Conservation (phyloP, 2,888 invertebrate genomes). For the Acrocera orbiculus region DNA sequence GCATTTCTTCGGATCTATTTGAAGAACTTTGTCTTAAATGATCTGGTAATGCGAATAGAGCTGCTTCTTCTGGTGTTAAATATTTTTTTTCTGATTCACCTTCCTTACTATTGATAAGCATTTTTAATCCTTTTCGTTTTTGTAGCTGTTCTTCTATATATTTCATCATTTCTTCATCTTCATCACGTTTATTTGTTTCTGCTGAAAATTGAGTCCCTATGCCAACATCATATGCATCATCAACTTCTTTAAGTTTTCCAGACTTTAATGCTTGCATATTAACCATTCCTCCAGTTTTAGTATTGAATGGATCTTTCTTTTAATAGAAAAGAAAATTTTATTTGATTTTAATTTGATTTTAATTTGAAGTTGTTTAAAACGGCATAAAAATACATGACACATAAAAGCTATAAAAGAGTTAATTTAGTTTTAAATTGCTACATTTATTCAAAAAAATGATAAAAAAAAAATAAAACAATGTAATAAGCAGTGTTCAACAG, state of each 20-base stretch:
- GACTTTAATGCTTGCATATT: conserved; percentile 74
- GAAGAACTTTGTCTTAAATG: conserved; percentile 71
- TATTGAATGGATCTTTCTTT: conserved; percentile 56
- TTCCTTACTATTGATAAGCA: conserved; percentile 31
- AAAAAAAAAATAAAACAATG: too few relatives aligned
- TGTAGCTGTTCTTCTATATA: conserved; percentile 79
- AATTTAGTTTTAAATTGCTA: too few relatives aligned
- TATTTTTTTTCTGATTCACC: conserved; percentile 39
- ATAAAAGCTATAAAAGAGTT: too few relatives aligned
- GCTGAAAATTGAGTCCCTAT: conserved; percentile 96
- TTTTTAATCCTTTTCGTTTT: conserved; percentile 55
- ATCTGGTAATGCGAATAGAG: conserved; percentile 74
- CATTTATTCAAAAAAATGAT: too few relatives aligned
- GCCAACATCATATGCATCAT: conserved; percentile 80
- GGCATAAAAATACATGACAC: too few relatives aligned
- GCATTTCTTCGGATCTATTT: conserved; percentile 91
- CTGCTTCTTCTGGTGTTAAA: conserved; percentile 77
- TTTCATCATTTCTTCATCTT: conserved; percentile 96
- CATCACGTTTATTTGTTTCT: conserved; percentile 93
- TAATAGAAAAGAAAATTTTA: too few relatives aligned
- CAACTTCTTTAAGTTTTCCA: conserved; percentile 61
- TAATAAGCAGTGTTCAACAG: too few relatives aligned
- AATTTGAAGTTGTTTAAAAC: too few relatives aligned
- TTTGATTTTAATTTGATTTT: background rate
- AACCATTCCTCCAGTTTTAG: conserved; percentile 72